Conservation (phyloP, 1,140 invertebrate genomes). For the Solenopsis invicta region DNA sequence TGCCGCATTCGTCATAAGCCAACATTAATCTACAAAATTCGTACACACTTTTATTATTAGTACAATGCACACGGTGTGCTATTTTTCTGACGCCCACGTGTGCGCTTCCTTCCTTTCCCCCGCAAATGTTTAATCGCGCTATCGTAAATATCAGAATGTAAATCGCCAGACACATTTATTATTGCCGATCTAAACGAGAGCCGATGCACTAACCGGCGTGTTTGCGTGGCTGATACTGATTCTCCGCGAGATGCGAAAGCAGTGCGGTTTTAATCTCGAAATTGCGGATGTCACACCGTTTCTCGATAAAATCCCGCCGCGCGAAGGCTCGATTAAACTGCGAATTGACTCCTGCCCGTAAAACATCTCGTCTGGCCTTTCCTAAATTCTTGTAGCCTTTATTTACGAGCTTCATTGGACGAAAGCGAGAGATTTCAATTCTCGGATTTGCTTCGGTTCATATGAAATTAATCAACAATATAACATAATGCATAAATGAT, state of each 20-base stretch:
- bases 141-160: slow-evolving; percentile 14
- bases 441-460: neutral
- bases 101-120: neutral
- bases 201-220: slow-evolving; percentile 16
- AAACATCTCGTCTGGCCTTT: slow-evolving; percentile 28
- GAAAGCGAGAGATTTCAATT: neutral
- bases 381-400: neutral
- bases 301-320: slow-evolving; percentile 25
- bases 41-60: neutral
- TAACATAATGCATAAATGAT: slow-evolving; percentile 12
- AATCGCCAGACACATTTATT: slow-evolving; percentile 36
- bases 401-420: neutral
- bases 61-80: slow-evolving; percentile 2
- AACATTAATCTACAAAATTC: neutral
- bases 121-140: slow-evolving; percentile 33
- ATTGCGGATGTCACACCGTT: slow-evolving; percentile 40
- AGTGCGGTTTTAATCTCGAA: slow-evolving; percentile 52
- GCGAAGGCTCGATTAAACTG: slow-evolving; percentile 44
- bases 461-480: slow-evolving; percentile 19
- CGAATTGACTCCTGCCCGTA: slow-evolving; percentile 30
- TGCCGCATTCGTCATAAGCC: neutral
- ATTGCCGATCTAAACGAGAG: slow-evolving; percentile 37
- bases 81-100: slow-evolving; percentile 12
- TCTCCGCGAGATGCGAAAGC: slow-evolving; percentile 21
- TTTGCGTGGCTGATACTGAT: slow-evolving; percentile 38